Conservation (phyloP, 2,888 invertebrate genomes). For the Ophioninae sp. region DNA sequence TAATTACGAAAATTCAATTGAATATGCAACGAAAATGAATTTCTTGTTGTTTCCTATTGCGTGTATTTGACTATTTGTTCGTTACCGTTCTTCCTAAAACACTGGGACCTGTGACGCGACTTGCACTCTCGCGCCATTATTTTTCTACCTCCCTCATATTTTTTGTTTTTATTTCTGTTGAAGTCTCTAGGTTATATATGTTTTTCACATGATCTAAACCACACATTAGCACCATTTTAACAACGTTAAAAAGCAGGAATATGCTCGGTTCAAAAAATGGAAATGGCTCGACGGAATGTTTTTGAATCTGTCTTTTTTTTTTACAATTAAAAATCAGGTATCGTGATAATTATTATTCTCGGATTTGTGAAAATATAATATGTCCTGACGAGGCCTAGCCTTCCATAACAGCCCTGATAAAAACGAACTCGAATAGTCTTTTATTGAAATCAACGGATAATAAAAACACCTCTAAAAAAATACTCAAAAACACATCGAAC, state of each 20-base stretch:
- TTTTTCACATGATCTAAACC: constrained; percentile 65
- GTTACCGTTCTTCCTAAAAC: constrained; percentile 5
- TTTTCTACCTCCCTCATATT: constrained; percentile 9
- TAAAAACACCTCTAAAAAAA: constrained; percentile 39
- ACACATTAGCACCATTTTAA: constrained; percentile 72
- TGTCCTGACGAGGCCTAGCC: constrained; percentile 14
- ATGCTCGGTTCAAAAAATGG: constrained; percentile 58
- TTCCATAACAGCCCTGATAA: not conserved
- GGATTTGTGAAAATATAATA: constrained; percentile 25
- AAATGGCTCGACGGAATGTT: constrained; percentile 56
- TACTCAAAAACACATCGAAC: constrained; percentile 58
- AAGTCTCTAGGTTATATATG: constrained; percentile 43
- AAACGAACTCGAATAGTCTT: constrained; percentile 12
- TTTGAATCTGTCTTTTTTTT: constrained; percentile 28
- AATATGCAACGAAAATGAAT: not conserved
- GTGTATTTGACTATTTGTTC: constrained; percentile 5
- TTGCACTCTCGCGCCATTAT: constrained; percentile 32
- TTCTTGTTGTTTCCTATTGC: not conserved
- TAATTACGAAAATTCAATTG: constrained; percentile 6
- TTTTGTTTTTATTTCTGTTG: constrained; percentile 25
- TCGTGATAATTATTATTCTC: constrained; percentile 27
- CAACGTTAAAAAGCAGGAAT: constrained; percentile 64
- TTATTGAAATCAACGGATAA: constrained; percentile 39
- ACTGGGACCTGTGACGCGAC: constrained; percentile 38
- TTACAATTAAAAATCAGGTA: constrained; percentile 18